Conservation (phyloP, 2,113 vertebrate genomes). For the Solea solea region DNA sequence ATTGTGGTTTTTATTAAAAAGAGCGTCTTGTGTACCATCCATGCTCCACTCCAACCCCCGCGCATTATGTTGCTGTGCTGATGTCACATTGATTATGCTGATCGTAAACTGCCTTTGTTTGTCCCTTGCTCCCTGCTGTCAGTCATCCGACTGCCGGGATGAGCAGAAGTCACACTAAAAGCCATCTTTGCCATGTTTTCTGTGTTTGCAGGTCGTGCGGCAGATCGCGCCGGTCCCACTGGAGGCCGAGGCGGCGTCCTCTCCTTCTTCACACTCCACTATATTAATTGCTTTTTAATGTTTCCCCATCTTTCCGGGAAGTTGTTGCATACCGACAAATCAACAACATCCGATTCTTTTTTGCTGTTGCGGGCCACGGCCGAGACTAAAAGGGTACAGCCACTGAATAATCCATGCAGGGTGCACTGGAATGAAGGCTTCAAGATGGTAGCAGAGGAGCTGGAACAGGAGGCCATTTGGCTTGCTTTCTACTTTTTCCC, state of each 20-base stretch:
- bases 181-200: conserved; percentile 77
- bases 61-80: conserved; percentile 72
- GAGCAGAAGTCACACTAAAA: conserved; percentile 79
- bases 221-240: conserved; percentile 61
- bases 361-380: conserved; percentile 56
- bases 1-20: conserved; percentile 61
- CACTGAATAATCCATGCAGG: conserved; percentile 79
- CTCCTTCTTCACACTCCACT: conserved; percentile 56
- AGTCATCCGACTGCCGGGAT: conserved; percentile 75
- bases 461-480: conserved; percentile 71
- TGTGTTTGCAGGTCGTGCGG: conserved; percentile 60
- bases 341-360: conserved; percentile 75
- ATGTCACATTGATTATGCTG: conserved; percentile 89
- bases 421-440: conserved; percentile 61
- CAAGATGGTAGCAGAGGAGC: conserved; percentile 69
- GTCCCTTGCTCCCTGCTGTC: conserved; percentile 69
- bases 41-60: conserved; percentile 42
- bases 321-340: conserved; percentile 75
- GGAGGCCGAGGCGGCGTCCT: conserved; percentile 51
- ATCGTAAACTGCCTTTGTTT: conserved; percentile 81
- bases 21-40: conserved; percentile 41
- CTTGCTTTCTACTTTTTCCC: conserved; percentile 67
- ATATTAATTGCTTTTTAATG: conserved; percentile 87
- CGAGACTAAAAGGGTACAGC: conserved; percentile 71
- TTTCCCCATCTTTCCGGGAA: conserved; percentile 73